These are phyloP conservation scores for Mercenaria mercenaria DNA, from an alignment of 1,140 invertebrate genomes.

Conservation along the genomic window DNA sequence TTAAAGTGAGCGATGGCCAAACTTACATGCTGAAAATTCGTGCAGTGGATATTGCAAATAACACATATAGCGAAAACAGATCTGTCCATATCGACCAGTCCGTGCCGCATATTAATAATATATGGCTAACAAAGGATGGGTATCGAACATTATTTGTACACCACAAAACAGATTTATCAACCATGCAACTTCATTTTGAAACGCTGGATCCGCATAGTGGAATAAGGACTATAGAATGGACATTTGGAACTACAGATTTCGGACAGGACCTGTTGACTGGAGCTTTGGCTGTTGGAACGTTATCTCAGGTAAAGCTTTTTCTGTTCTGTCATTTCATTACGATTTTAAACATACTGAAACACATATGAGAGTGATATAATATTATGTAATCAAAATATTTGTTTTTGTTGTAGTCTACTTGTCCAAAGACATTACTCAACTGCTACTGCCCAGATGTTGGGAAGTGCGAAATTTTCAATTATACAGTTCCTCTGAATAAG, in stretches of 20 bases:
- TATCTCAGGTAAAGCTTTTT: no score
- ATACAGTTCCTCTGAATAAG: conserved; percentile 60
- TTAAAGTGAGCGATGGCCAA: conserved; percentile 64
- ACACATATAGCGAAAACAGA: conserved; percentile 52
- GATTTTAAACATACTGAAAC: no score
- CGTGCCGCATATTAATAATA: no score
- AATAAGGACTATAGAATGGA: conserved; percentile 46
- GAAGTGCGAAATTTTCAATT: conserved; percentile 46
- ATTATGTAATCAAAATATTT: no score
- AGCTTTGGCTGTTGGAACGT: no score
- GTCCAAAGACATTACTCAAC: neutral
- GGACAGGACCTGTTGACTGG: no score
- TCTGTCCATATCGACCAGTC: conserved; percentile 68
- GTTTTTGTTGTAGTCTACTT: no score
- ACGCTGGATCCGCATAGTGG: conserved; percentile 74
- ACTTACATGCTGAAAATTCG: conserved; percentile 61
- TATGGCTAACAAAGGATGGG: conserved; percentile 64
- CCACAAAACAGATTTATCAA: conserved; percentile 71
- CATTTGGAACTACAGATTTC: conserved; percentile 35
- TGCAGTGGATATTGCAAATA: conserved; percentile 64
- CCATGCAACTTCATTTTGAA: conserved; percentile 70
- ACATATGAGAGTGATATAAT: no score
- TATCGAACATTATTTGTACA: conserved; percentile 69
- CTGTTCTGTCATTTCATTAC: no score
- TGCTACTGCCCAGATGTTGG: conserved; percentile 31